Percentiles rank a stretch among this genome's conserved stretches.
These are phyloP conservation scores for Meandrusa payeni DNA, from an alignment of 2,888 invertebrate species.

Conservation along the genomic window DNA sequence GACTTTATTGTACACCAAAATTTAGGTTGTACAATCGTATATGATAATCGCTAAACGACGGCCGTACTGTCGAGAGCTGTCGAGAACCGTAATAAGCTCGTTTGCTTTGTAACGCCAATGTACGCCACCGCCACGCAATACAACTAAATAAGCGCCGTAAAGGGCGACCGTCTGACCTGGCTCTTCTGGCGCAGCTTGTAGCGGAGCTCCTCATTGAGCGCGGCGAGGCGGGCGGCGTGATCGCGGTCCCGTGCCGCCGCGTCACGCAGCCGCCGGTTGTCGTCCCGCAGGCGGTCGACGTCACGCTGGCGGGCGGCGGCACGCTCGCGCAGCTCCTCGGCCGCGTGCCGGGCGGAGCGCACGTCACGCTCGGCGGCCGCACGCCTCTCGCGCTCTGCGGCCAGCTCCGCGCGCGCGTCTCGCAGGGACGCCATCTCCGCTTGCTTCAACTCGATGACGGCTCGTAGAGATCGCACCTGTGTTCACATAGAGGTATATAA, in stretches of 20 bases:
- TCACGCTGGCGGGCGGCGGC: conserved; percentile 87
- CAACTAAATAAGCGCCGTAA: too few relatives aligned
- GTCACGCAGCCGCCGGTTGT: conserved; percentile 87
- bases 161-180: too few relatives aligned
- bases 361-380: conserved; percentile 86
- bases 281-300: conserved; percentile 76
- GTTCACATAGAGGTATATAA: too few relatives aligned
- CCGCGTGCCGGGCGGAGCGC: conserved; percentile 88
- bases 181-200: conserved; percentile 93
- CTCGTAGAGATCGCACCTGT: conserved; percentile 86
- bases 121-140: too few relatives aligned
- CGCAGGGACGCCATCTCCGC: conserved; percentile 90
- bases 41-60: too few relatives aligned
- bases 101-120: too few relatives aligned
- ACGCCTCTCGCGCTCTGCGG: conserved; percentile 87
- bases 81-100: too few relatives aligned
- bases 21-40: too few relatives aligned
- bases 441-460: conserved; percentile 93
- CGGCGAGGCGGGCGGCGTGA: conserved; percentile 88
- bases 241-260: conserved; percentile 88
- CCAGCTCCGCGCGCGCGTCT: conserved; percentile 85
- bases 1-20: too few relatives aligned
- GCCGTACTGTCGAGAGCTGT: too few relatives aligned
- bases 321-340: conserved; percentile 92
- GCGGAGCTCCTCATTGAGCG: conserved; percentile 93